phyloP scores from a whole-genome alignment of 2,113 vertebrate species.

The Melanocharis versteri region DNA sequence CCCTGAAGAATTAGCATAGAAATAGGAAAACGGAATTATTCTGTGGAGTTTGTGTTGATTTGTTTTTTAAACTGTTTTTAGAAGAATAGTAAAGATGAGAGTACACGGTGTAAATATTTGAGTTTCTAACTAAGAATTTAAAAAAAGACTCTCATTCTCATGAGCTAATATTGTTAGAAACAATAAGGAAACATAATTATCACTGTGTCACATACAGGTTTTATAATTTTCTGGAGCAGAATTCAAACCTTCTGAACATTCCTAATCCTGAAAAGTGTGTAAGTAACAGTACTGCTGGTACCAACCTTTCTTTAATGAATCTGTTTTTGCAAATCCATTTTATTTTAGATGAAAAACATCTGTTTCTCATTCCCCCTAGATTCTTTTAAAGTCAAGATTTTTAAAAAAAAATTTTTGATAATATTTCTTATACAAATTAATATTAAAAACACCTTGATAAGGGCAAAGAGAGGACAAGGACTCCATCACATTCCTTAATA shows the following conservation, averaged over 20 bases:
- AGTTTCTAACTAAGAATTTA: not conserved
- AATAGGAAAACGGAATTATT: not conserved
- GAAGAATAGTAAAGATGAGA: not conserved
- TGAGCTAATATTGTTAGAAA: not conserved
- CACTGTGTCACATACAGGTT: not conserved
- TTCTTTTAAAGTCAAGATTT: not conserved
- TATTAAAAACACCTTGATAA: not conserved
- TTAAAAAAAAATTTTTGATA: no score
- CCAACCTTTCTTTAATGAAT: not conserved
- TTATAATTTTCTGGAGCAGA: not conserved
- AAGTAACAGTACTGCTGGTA: not conserved
- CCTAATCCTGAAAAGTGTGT: not conserved
- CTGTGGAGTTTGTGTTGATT: no score
- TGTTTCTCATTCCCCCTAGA: not conserved
- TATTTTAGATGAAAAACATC: not conserved
- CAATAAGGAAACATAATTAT: not conserved
- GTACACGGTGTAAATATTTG: not conserved
- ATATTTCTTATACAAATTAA: not conserved
- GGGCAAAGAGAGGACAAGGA: not conserved
- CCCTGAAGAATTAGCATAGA: not conserved
- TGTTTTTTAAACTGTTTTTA: not conserved
- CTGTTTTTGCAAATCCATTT: not conserved
- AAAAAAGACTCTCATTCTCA: rapidly evolving
- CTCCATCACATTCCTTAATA: not conserved
- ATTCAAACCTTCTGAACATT: not conserved